phyloP scores from a whole-genome alignment of 2,113 vertebrate genomes.

The Aptenodytes patagonicus region DNA sequence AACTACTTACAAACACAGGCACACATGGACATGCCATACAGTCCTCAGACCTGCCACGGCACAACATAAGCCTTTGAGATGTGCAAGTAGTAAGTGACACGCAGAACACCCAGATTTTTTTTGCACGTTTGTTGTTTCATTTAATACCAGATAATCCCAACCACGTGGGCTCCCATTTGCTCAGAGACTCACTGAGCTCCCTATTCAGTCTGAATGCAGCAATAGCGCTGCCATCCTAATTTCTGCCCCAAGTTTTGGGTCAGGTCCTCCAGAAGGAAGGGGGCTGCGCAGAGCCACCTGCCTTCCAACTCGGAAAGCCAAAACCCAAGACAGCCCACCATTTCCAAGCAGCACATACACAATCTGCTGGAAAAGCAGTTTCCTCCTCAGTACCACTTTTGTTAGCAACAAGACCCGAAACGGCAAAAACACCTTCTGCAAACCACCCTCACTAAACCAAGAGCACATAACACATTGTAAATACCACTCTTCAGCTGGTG shows the following conservation, averaged over 20 bases:
- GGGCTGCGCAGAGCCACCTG: background rate
- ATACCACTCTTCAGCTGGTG: background rate
- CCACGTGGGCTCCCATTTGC: background rate
- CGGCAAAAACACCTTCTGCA: background rate
- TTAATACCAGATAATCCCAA: background rate
- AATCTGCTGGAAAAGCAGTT: background rate
- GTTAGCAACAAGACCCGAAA: background rate
- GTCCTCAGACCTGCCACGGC: background rate
- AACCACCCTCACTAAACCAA: background rate
- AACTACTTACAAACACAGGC: background rate
- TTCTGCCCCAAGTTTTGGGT: background rate
- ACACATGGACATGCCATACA: rapidly evolving
- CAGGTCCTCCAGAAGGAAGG: background rate
- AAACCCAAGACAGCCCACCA: background rate
- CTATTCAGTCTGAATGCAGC: rapidly evolving
- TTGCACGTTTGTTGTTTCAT: background rate
- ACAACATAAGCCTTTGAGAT: rapidly evolving
- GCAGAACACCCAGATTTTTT: background rate
- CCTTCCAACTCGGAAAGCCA: background rate
- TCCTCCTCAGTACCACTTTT: background rate
- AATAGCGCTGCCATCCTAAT: rapidly evolving
- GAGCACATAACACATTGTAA: background rate
- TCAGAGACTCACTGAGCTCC: background rate
- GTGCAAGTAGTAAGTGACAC: background rate
- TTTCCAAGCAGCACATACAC: background rate